A percentile compares a stretch with the other conserved stretches of the same genome.
Conservation (phyloP, 2,888 invertebrate species). For the Pocota personata region DNA sequence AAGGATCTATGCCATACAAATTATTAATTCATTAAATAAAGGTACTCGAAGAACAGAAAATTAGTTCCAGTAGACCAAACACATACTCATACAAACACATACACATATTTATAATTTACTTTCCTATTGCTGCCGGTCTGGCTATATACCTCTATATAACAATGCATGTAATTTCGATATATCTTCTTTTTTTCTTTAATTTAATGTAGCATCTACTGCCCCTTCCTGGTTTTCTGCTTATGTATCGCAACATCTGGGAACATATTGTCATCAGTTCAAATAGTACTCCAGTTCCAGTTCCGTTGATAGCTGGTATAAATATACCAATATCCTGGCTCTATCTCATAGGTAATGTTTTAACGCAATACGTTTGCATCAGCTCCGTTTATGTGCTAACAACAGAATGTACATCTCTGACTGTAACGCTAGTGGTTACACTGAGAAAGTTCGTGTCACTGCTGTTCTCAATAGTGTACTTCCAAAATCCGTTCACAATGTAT, state of each 20-base stretch:
- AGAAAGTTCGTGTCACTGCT: constrained; percentile 97
- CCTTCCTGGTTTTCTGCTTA: constrained; percentile 93
- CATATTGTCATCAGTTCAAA: constrained; percentile 89
- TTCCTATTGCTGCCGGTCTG: too few relatives aligned
- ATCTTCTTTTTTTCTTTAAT: constrained; percentile 34
- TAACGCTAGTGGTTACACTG: constrained; percentile 97
- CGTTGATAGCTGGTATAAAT: constrained; percentile 85
- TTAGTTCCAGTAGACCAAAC: too few relatives aligned
- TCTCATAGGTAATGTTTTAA: constrained; percentile 91
- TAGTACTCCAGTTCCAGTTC: constrained; percentile 84
- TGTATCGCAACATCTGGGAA: constrained; percentile 89
- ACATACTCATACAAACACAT: too few relatives aligned
- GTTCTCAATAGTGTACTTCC: constrained; percentile 96
- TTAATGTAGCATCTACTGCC: constrained; percentile 92
- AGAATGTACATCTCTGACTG: constrained; percentile 96
- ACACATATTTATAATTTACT: too few relatives aligned
- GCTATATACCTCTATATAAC: too few relatives aligned
- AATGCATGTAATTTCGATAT: neutral
- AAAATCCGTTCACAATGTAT: constrained; percentile 94
- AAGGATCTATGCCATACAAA: too few relatives aligned
- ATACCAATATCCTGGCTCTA: constrained; percentile 90
- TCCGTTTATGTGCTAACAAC: constrained; percentile 97
- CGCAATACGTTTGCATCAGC: constrained; percentile 97
- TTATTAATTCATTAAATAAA: too few relatives aligned
- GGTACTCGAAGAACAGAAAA: too few relatives aligned